Evolutionary conservation across 37 sponge, comb jelly and placozoan genomes (phyloP).

Genomic region (Mnemiopsis leidyi): DNA sequence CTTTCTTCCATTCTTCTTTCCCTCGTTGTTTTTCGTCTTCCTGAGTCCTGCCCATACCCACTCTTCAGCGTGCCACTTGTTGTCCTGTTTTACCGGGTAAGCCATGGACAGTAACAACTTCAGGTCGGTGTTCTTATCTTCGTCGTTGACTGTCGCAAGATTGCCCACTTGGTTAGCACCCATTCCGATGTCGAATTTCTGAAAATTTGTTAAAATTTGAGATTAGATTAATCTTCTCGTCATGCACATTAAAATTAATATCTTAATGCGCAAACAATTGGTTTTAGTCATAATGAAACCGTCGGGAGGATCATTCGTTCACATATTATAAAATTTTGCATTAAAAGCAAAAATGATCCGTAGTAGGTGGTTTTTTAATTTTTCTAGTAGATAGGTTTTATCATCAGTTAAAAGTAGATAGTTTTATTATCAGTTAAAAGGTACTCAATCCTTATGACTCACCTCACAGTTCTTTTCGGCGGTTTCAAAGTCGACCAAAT

Average conservation of each 20-base stretch:
- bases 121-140: slow-evolving; percentile 3
- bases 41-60: slow-evolving; percentile 64
- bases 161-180: background rate
- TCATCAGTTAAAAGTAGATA: no score
- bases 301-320: no score
- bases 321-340: no score
- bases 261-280: no score
- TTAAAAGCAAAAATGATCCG: no score
- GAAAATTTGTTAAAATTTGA: no score
- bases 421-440: no score
- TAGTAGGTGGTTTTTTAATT: no score
- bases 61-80: slow-evolving; percentile 28
- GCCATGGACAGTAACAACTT: slow-evolving; percentile 28
- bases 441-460: no score
- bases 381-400: no score
- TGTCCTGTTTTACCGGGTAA: background rate
- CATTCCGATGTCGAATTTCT: slow-evolving; percentile 16
- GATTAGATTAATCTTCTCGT: background rate
- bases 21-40: slow-evolving; percentile 33
- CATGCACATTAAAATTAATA: background rate
- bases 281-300: no score
- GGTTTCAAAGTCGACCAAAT: slow-evolving; percentile 11
- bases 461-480: slow-evolving; percentile 19
- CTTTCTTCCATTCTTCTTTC: background rate
- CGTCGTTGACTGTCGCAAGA: slow-evolving; percentile 45